These are phyloP conservation scores for Sphaerolaimus hirsutus DNA, from an alignment of 2,888 invertebrate species.

Conservation along the genomic window DNA sequence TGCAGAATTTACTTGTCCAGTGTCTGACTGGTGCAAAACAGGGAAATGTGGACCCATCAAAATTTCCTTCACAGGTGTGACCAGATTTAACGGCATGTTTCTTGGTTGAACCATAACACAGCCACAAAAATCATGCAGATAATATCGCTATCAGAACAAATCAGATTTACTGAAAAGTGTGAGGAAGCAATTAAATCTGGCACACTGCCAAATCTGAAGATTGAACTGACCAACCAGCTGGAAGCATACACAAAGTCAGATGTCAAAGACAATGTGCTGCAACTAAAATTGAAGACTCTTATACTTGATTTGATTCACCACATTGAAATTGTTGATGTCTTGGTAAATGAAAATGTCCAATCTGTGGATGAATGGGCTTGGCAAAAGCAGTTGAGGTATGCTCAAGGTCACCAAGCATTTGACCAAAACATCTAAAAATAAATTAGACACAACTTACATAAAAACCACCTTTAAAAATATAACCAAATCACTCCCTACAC, in stretches of 20 bases:
- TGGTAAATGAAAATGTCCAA: constrained; percentile 42
- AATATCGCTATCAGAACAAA: constrained; percentile 55
- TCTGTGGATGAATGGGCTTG: constrained; percentile 60
- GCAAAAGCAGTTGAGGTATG: constrained; percentile 66
- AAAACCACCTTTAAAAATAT: no score
- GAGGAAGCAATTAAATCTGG: constrained; percentile 45
- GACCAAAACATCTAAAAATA: no score
- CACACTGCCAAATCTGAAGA: constrained; percentile 20
- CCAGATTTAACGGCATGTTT: no score
- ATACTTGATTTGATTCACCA: constrained; percentile 80
- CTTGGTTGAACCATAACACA: no score
- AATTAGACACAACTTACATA: no score
- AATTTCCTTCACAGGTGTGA: constrained; percentile 42
- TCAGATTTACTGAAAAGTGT: constrained; percentile 56
- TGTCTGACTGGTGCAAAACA: constrained; percentile 31
- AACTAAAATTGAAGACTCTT: constrained; percentile 66
- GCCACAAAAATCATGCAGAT: constrained; percentile 35
- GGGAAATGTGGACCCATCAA: constrained; percentile 40
- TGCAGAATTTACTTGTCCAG: constrained; percentile 43
- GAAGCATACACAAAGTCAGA: constrained; percentile 33
- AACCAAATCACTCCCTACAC: no score
- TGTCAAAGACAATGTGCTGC: constrained; percentile 34
- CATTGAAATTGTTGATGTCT: constrained; percentile 50
- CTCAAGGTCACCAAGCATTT: no score
- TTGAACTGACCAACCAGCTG: constrained; percentile 27